A percentile compares a stretch with the other conserved stretches of the same genome.
Conservation (phyloP, 2,797 vertebrate species). For the Typhlichthys subterraneus region DNA sequence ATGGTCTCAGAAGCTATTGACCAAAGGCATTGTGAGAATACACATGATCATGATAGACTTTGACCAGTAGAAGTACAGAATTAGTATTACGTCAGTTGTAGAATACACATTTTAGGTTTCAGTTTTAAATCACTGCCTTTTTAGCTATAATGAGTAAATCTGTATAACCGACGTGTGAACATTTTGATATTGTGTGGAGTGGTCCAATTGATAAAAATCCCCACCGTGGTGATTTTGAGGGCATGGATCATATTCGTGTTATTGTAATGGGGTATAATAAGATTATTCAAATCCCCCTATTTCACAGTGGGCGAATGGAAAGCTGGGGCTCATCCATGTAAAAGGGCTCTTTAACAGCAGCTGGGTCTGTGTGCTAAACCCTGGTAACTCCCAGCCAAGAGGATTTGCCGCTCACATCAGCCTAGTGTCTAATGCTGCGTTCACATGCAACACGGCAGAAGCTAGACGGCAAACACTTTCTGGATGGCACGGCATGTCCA, state of each 20-base stretch:
- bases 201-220: slow-evolving; percentile 43
- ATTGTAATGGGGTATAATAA: slow-evolving; percentile 76
- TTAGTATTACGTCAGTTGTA: too few species aligned
- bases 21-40: too few species aligned
- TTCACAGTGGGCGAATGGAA: slow-evolving; percentile 68
- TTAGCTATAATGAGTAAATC: too few species aligned
- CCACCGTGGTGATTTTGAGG: slow-evolving; percentile 40
- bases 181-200: slow-evolving; percentile 17
- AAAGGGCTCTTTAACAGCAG: slow-evolving; percentile 68
- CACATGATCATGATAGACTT: too few species aligned
- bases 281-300: slow-evolving; percentile 80
- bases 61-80: too few species aligned
- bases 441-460: neutral
- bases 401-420: slow-evolving; percentile 65
- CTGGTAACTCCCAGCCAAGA: slow-evolving; percentile 68
- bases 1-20: too few species aligned
- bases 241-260: slow-evolving; percentile 68
- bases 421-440: slow-evolving; percentile 21
- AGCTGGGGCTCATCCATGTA: slow-evolving; percentile 65
- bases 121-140: too few species aligned
- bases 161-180: too few species aligned
- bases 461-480: too few species aligned
- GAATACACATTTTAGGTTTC: too few species aligned
- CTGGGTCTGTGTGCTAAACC: slow-evolving; percentile 66
- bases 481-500: too few species aligned